Evolutionary conservation across 2,888 invertebrate genomes (phyloP), one percentile per base, ranked within the genome.

Genomic region (Mythimna pallens): DNA sequence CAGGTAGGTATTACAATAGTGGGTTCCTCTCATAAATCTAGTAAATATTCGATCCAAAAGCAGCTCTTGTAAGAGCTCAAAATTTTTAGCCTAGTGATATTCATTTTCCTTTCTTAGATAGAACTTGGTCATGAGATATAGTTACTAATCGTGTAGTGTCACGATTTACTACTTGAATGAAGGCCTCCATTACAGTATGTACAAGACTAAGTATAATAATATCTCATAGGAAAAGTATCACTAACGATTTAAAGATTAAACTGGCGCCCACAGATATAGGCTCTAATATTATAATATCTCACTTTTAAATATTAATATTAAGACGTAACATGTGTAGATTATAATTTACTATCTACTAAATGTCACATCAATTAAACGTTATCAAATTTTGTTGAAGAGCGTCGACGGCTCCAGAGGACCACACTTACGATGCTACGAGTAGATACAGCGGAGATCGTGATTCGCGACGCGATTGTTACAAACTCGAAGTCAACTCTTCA

Each of bases 171-270:
- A 94, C 86, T 89, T 90, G 92, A 92, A 92, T 92, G 92, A 95
- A 95, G 95, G 95, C 95, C 95, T 94, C 95, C 92, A 91, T 92
- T 91, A 93, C 84, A 93, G 89, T 93, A 93, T 92, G 83, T 93
- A 94, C 91, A 86, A 83, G 82, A 87, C 81, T 87, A 82, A 74
- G 80, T 77, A 77, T 81, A 78, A 72, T 90, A 90, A 89, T 90
- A 92, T 89, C 87, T 92, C 90, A 87, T 92, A 92, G 91, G 91
- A 93, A 92, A 88, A 92, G 86, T 93, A 91, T 90, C 87, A 88
- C 90, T 92, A 90, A 90, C 73, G 82, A 83, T 84, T 85, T 88
- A 86, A 88, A 83, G 84, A 84, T 85, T 84, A 88, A 85, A 86
- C 75, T 73, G 77, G 55, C 69, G 70, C 70, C 83, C 68, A 58